Evolutionary conservation across 2,888 invertebrate genomes (phyloP), one percentile per base, ranked within the genome.

Genomic region (Orchesella flavescens): DNA sequence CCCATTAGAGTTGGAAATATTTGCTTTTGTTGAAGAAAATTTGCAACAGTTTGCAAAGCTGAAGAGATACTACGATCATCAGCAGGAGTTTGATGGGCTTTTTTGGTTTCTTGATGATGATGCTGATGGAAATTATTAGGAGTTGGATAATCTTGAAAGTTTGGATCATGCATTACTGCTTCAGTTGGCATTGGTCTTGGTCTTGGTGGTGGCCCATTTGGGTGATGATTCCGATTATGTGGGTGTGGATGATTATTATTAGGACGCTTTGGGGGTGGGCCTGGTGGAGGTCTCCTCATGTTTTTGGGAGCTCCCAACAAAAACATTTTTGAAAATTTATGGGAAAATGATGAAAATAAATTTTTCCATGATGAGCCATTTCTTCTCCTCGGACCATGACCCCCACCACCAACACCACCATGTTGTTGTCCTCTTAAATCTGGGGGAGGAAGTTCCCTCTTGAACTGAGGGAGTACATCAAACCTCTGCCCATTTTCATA

Each of bases 401-500:
- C n/a, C n/a, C n/a, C n/a, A n/a, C n/a, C n/a, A n/a, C n/a, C n/a
- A n/a, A n/a, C n/a, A n/a, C n/a, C 34, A 4, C 34, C 34, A 34
- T 4, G 34, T 4, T 34, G 2, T 34, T 7, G 34, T 4, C 34
- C 34, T 7, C 34, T 34, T 4, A 53, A 10, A 9, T n/a, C 53
- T 17, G 15, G 53, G 2, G 44, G 66, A 44, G 44, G 66, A 3
- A 23, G 63, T 63, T 59, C 75, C 19, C 82, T 46, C 53, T 83
- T 83, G 12, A 34, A 34, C 3, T 34, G 2, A 7, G 34, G 34
- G 5, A 65, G 24, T 24, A 65, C 21, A 1, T 21, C 63, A n/a
- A 23, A 19, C 7, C 55, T 53, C 19, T 83, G 76, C 13, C 82
- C 82, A 21, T 83, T 83, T 72, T 83, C 82, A 46, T 83, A 83